Evolutionary conservation across 2,888 invertebrate genomes (phyloP).

Genomic region (Agrotis ipsilon): DNA sequence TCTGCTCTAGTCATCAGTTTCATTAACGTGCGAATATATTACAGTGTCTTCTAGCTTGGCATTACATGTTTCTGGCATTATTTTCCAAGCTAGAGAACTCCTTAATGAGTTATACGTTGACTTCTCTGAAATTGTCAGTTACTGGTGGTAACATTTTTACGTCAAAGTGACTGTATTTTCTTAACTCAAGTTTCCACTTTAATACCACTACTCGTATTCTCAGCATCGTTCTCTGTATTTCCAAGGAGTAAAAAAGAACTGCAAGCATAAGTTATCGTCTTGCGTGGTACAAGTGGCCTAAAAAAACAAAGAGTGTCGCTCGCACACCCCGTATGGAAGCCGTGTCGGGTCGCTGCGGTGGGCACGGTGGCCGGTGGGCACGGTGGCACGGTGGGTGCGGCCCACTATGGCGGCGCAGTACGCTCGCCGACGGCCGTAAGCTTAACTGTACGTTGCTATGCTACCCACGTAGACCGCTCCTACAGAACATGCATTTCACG

Average conservation of each 20-base stretch:
- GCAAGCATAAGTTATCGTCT: conserved; percentile 63
- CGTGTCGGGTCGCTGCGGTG: conserved; percentile 61
- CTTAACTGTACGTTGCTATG: conserved; percentile 66
- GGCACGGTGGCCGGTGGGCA: conserved; percentile 68
- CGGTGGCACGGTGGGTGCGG: conserved; percentile 69
- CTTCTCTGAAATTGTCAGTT: conserved; percentile 9
- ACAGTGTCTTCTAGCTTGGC: not conserved
- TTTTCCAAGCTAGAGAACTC: not conserved
- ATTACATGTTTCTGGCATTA: conserved; percentile 1
- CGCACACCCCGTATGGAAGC: conserved; percentile 66
- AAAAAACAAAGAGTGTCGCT: conserved; percentile 67
- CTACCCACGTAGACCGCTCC: conserved; percentile 61
- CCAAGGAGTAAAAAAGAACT: conserved; percentile 44
- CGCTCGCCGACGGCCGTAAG: conserved; percentile 62
- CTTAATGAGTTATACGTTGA: conserved; percentile 1
- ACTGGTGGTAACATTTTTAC: not conserved
- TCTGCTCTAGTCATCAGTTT: conserved; percentile 41
- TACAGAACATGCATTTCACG: conserved; percentile 67
- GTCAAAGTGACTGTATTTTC: conserved; percentile 4
- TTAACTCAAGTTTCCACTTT: conserved; percentile 7
- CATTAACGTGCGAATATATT: conserved; percentile 32
- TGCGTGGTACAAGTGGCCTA: conserved; percentile 64
- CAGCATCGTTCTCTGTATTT: conserved; percentile 27
- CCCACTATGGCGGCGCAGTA: conserved; percentile 59
- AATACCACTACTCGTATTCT: conserved; percentile 12